A percentile compares a stretch with the other conserved stretches of the same genome.
These are phyloP conservation scores for Calonectris borealis DNA, from an alignment of 2,113 vertebrate genomes.

Conservation along the genomic window DNA sequence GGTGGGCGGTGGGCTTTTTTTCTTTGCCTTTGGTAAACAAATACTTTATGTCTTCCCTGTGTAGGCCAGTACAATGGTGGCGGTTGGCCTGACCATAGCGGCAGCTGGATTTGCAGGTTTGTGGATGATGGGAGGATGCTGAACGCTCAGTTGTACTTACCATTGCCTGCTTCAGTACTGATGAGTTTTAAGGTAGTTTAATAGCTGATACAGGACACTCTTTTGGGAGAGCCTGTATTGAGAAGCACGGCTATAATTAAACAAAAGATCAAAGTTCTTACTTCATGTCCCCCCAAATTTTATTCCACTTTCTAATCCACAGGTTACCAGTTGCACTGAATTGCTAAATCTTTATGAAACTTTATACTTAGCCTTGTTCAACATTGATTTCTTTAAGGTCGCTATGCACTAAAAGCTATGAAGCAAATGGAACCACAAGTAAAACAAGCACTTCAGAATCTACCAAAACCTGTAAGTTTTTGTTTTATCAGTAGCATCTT, in stretches of 20 bases:
- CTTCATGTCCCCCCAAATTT: accelerated
- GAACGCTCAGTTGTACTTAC: accelerated
- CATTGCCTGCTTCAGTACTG: background rate
- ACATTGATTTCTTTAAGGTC: slow-evolving; percentile 76
- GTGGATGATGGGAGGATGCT: background rate
- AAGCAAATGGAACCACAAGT: slow-evolving; percentile 94
- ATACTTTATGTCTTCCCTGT: background rate
- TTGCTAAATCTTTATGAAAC: background rate
- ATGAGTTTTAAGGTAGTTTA: accelerated
- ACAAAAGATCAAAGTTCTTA: background rate
- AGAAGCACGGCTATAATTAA: background rate
- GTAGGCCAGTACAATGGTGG: slow-evolving; percentile 89
- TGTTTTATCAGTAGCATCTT: background rate
- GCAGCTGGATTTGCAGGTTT: slow-evolving; percentile 94
- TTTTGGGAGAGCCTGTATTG: background rate
- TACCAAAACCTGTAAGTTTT: slow-evolving; percentile 85
- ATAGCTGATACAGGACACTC: background rate
- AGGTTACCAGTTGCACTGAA: background rate
- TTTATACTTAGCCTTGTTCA: background rate
- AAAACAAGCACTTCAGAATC: slow-evolving; percentile 88
- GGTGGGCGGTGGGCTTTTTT: accelerated
- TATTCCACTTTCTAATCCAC: accelerated
- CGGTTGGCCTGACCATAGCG: slow-evolving; percentile 88
- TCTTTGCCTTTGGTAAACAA: background rate
- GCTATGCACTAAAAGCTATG: slow-evolving; percentile 87